These are phyloP conservation scores for Strix aluco DNA, from an alignment of 2,113 vertebrate species.

Conservation along the genomic window DNA sequence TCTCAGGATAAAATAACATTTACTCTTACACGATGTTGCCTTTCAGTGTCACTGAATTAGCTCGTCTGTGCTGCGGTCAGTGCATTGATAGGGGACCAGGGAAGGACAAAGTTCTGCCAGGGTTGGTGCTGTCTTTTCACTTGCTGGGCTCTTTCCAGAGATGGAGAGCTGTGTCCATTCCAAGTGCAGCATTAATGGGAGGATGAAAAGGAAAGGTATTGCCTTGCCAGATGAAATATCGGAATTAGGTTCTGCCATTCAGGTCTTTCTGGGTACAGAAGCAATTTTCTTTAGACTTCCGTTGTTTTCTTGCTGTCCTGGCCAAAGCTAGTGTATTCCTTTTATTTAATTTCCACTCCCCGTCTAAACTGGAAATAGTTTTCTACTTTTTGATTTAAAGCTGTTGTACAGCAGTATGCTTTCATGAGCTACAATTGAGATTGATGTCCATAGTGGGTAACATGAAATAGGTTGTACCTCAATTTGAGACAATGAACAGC, in stretches of 20 bases:
- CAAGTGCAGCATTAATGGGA: background rate
- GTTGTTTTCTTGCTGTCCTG: background rate
- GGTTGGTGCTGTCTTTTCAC: background rate
- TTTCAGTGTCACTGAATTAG: background rate
- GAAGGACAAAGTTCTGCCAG: background rate
- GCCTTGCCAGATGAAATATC: background rate
- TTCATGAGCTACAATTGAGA: background rate
- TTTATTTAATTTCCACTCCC: conserved; percentile 25
- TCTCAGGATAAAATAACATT: background rate
- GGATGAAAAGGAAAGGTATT: background rate
- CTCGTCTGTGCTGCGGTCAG: rapidly evolving
- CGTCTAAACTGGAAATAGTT: background rate
- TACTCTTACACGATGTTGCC: background rate
- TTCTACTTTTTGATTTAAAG: conserved; percentile 26
- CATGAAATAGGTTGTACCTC: conserved; percentile 10
- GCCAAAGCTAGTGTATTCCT: conserved; percentile 1
- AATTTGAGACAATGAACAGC: background rate
- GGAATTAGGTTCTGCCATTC: background rate
- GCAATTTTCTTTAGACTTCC: background rate
- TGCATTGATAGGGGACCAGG: background rate
- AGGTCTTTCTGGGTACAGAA: background rate
- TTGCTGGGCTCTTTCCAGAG: background rate
- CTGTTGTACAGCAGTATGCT: background rate
- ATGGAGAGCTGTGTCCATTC: background rate
- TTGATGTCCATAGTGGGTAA: conserved; percentile 6